phyloP scores from a whole-genome alignment of 2,113 vertebrate genomes.

The Symphodus melops region DNA sequence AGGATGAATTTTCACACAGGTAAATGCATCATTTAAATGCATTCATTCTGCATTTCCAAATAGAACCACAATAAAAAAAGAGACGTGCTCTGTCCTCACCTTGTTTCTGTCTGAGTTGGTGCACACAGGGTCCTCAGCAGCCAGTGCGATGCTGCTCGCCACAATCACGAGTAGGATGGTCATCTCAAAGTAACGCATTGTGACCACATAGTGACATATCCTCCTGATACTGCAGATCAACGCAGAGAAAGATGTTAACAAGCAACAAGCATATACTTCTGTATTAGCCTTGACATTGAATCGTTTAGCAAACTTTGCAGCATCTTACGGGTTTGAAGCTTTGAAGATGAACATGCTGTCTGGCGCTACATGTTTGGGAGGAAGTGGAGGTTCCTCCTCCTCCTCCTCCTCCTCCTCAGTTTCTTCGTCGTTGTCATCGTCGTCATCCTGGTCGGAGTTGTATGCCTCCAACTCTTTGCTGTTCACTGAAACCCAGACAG shows the following conservation, averaged over 20 bases:
- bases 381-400: conserved; percentile 78
- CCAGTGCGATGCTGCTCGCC: conserved; percentile 97
- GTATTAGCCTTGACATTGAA: neutral
- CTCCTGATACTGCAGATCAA: conserved; percentile 86
- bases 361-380: conserved; percentile 88
- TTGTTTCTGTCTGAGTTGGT: conserved; percentile 96
- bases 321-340: conserved; percentile 95
- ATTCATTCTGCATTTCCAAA: too few species aligned
- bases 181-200: conserved; percentile 98
- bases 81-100: conserved; percentile 76
- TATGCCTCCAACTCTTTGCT: conserved; percentile 81
- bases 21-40: too few species aligned
- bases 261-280: neutral
- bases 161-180: conserved; percentile 98
- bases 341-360: conserved; percentile 99
- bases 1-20: too few species aligned
- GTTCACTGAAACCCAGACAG: conserved; percentile 71
- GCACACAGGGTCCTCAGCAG: conserved; percentile 94
- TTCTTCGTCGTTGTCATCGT: conserved; percentile 70
- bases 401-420: conserved; percentile 76
- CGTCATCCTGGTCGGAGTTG: conserved; percentile 62
- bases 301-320: neutral
- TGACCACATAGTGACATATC: conserved; percentile 96
- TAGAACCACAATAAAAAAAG: neutral
- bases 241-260: conserved; percentile 6